phyloP scores from a whole-genome alignment of 2,888 invertebrate species.

The Heliconius hortense region DNA sequence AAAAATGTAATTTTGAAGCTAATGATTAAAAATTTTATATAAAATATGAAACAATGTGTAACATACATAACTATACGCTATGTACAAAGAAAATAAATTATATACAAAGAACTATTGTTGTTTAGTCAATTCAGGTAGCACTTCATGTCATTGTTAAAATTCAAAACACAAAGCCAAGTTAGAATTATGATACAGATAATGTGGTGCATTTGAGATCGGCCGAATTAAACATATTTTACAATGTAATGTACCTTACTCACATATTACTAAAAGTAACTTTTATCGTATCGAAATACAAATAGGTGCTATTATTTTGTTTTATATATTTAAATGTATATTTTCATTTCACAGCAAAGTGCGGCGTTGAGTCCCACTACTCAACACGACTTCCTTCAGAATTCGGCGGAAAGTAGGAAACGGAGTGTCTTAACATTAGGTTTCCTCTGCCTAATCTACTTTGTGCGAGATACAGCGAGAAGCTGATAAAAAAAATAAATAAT shows the following conservation, averaged over 20 bases:
- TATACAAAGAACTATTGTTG: neutral
- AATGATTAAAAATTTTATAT: no score
- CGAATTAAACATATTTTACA: neutral
- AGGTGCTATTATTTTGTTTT: neutral
- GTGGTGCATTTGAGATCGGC: neutral
- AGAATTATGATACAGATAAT: conserved; percentile 4
- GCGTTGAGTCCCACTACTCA: no score
- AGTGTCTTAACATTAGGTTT: no score
- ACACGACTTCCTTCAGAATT: no score
- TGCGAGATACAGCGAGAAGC: no score
- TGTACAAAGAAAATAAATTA: neutral
- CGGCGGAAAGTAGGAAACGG: no score
- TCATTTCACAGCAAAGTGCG: no score
- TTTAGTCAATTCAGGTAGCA: conserved; percentile 11
- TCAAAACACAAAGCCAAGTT: conserved; percentile 1
- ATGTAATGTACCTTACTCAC: neutral
- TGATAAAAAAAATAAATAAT: neutral
- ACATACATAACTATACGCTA: no score
- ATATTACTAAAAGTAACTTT: neutral
- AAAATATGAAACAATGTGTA: no score
- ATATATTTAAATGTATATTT: neutral
- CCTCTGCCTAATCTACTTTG: no score
- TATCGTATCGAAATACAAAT: neutral
- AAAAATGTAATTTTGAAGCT: no score
- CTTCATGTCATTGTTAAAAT: neutral